A percentile compares a stretch with the other conserved stretches of the same genome.
phyloP scores from a whole-genome alignment of 2,888 invertebrate genomes.

The Andrena haemorrhoa region DNA sequence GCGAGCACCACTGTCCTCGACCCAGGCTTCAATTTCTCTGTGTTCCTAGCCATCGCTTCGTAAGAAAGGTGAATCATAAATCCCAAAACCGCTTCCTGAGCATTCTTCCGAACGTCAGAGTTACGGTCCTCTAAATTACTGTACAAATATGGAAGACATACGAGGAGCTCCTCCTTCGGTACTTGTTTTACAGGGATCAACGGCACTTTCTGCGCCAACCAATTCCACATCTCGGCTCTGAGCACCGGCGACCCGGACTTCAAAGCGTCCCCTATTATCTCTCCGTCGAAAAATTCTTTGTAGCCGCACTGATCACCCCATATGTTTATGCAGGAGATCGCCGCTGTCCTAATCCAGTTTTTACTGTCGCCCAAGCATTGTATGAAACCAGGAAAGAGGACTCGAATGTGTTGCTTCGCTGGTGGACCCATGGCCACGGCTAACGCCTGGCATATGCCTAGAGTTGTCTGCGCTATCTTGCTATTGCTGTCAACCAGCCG shows the following conservation, averaged over 20 bases:
- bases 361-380: slow-evolving; percentile 89
- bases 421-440: slow-evolving; percentile 93
- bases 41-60: slow-evolving; percentile 90
- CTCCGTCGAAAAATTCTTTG: slow-evolving; percentile 93
- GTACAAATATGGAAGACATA: slow-evolving; percentile 92
- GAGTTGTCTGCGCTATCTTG: slow-evolving; percentile 93
- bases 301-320: slow-evolving; percentile 94
- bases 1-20: slow-evolving; percentile 92
- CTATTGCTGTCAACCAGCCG: slow-evolving; percentile 96
- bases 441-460: slow-evolving; percentile 93
- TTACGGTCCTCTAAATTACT: slow-evolving; percentile 95
- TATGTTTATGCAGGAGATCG: slow-evolving; percentile 93
- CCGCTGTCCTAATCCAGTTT: slow-evolving; percentile 92
- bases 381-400: slow-evolving; percentile 94
- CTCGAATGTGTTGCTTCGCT: slow-evolving; percentile 92
- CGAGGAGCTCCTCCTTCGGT: slow-evolving; percentile 92
- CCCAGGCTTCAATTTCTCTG: slow-evolving; percentile 92
- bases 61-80: slow-evolving; percentile 97
- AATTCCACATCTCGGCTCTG: slow-evolving; percentile 92
- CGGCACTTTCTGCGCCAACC: slow-evolving; percentile 94
- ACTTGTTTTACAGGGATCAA: slow-evolving; percentile 90
- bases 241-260: slow-evolving; percentile 94
- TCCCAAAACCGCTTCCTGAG: slow-evolving; percentile 95
- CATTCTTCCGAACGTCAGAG: slow-evolving; percentile 95
- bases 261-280: slow-evolving; percentile 95